Evolutionary conservation across 2,797 vertebrate species (phyloP).

Genomic region (Crocidura indochinensis): DNA sequence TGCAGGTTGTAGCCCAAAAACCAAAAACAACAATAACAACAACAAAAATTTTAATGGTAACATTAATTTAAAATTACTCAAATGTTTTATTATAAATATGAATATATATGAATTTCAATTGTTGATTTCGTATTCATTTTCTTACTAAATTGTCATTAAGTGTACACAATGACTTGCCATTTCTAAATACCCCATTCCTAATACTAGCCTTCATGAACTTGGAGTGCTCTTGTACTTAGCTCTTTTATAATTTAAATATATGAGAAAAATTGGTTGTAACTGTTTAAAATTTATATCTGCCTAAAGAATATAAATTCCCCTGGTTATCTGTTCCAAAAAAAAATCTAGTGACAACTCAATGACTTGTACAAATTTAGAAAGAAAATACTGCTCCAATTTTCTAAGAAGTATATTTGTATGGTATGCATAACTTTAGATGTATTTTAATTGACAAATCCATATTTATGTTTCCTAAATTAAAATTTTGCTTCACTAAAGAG

Average conservation of each 20-base stretch:
- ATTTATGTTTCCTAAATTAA: constrained; percentile 64
- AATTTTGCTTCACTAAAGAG: not conserved
- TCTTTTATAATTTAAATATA: constrained; percentile 50
- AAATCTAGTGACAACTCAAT: not conserved
- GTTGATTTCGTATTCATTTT: no score
- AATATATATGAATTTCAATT: no score
- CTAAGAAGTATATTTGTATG: constrained; percentile 40
- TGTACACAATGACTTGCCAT: no score
- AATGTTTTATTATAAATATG: no score
- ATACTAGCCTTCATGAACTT: not conserved
- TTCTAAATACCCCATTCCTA: not conserved
- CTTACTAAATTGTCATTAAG: no score
- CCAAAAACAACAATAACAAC: no score
- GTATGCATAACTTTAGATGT: constrained; percentile 37
- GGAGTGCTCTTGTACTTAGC: not conserved
- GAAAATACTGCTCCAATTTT: constrained; percentile 55
- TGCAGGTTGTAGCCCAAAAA: no score
- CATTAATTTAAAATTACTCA: no score
- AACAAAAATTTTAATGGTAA: no score
- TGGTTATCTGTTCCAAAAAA: not conserved
- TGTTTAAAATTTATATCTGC: not conserved
- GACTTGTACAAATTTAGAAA: constrained; percentile 61
- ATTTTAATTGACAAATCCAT: constrained; percentile 56
- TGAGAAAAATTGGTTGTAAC: not conserved
- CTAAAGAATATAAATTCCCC: not conserved